These are phyloP conservation scores for Equus quagga DNA, from an alignment of 2,113 vertebrate species.

Conservation along the genomic window DNA sequence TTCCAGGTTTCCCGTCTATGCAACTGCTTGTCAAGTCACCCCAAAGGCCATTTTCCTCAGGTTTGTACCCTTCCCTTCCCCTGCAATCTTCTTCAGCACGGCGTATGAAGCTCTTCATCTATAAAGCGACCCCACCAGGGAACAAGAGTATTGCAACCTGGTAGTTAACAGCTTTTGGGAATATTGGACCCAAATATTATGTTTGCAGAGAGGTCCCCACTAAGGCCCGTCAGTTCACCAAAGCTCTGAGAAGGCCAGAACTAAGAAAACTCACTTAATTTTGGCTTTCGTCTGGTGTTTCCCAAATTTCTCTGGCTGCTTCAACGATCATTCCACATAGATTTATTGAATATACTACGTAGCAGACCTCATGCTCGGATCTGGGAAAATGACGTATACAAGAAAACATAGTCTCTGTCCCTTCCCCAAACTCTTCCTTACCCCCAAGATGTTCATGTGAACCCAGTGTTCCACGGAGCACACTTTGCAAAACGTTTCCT, in stretches of 20 bases:
- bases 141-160: fast-evolving
- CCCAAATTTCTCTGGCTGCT: not conserved
- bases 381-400: not conserved
- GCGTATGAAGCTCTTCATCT: fast-evolving
- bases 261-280: not conserved
- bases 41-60: not conserved
- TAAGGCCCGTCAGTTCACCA: fast-evolving
- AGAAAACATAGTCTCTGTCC: not conserved
- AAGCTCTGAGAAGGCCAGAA: not conserved
- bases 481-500: not conserved
- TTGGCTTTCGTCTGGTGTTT: not conserved
- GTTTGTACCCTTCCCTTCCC: not conserved
- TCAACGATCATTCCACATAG: fast-evolving
- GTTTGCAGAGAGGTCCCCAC: not conserved
- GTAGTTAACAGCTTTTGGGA: not conserved
- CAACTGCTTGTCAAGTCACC: not conserved
- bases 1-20: not conserved
- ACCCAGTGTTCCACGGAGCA: not conserved
- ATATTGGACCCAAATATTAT: not conserved
- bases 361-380: not conserved
- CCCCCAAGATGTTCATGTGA: not conserved
- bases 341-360: not conserved
- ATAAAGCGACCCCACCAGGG: fast-evolving
- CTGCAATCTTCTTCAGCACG: not conserved
- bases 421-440: no score